Evolutionary conservation across 2,888 invertebrate species (phyloP).

Genomic region (Watsonalla binaria): DNA sequence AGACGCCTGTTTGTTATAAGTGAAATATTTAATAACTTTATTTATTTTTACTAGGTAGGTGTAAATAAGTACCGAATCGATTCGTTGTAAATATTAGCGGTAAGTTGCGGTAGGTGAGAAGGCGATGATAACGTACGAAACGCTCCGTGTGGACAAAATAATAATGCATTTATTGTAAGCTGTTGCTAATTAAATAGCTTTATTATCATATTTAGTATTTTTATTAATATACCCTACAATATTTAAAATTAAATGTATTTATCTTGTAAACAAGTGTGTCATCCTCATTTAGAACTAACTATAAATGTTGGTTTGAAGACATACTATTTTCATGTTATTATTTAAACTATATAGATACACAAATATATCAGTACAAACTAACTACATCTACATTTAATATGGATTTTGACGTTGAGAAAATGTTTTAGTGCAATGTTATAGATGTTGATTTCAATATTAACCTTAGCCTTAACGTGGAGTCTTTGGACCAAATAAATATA

Average conservation of each 20-base stretch:
- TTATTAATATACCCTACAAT: not conserved
- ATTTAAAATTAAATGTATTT: not conserved
- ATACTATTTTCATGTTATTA: too few relatives aligned
- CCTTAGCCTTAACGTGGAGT: too few relatives aligned
- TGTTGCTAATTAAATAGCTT: conserved; percentile 43
- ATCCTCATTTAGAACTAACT: not conserved
- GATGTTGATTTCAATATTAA: too few relatives aligned
- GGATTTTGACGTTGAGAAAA: not conserved
- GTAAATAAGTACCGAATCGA: conserved; percentile 51
- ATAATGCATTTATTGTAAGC: conserved; percentile 57
- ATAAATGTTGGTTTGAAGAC: too few relatives aligned
- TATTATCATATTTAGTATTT: conserved; percentile 15
- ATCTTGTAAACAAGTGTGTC: not conserved
- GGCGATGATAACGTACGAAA: conserved; percentile 20
- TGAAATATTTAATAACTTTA: conserved; percentile 46
- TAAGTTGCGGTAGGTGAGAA: conserved; percentile 26
- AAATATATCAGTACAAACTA: not conserved
- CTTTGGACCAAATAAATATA: too few relatives aligned
- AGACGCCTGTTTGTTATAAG: conserved; percentile 30
- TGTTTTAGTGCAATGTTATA: too few relatives aligned
- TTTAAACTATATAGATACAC: too few relatives aligned
- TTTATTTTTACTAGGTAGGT: conserved; percentile 57
- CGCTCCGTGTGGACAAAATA: conserved; percentile 33
- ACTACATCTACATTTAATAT: conserved; percentile 8
- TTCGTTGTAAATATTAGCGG: conserved; percentile 57